Base-by-base conservation (phyloP, 2,797 vertebrate genomes). In the Epinephelus awoara region DNA sequence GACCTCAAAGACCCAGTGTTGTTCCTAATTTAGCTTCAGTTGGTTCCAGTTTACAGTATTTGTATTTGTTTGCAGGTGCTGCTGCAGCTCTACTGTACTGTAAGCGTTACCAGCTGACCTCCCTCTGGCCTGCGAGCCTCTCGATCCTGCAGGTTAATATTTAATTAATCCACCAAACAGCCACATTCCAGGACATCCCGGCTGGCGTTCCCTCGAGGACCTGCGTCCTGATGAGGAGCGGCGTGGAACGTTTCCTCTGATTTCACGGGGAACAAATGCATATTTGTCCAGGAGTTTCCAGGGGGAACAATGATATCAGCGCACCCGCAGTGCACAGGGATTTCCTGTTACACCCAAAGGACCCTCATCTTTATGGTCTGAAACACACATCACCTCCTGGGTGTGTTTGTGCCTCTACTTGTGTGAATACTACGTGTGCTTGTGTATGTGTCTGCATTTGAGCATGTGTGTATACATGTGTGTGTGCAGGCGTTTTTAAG, bases 271-370 rank as follows among this genome's bases (percentile, higher is more conserved):
- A 93, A 92, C 80, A 88, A 89, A 91, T 79, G 79, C 15, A 23
- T 64, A 65, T 79, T 86, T 86, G 75, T 83, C 58, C 66, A 50
- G 38, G 67, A 80, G 84, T 87, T 92, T 92, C 88, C 87, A 88
- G 49, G 56, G 85, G 90, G 86, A 94, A 94, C 94, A 94, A 94
- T 92, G 80, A 90, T 86, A 91, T 92, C 90, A 89, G 85, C 34
- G 15, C 82, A 88, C 80, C 80, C 66, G 6, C 72, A 79, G 85
- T 5, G 72, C 55, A 67, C 62, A 62, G 73, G 64, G 82, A 88
- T 87, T 93, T 95, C 93, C 92, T 91, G 92, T 84, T 75, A 52
- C 83, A 84, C 79, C 81, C 85, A 66, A 46, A 82, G 73, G 78
- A 85, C 84, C 66, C 71, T 84, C 72, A 56, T 67, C 65, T 64